phyloP scores from a whole-genome alignment of 1,140 invertebrate genomes.

The Caenorhabditis brenneri region DNA sequence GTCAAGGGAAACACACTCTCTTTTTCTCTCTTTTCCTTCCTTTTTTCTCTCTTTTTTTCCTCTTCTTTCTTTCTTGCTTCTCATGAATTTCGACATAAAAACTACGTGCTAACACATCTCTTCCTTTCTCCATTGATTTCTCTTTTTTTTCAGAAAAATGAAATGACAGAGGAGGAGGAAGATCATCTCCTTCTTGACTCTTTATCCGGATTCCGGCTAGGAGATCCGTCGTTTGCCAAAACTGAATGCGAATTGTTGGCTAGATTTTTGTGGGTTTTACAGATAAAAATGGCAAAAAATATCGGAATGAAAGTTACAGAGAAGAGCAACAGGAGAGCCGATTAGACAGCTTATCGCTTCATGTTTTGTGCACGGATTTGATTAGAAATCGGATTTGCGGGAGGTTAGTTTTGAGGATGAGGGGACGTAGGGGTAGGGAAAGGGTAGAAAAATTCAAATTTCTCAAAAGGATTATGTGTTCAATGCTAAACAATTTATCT shows the following conservation, averaged over 20 bases:
- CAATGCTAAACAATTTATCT: no score
- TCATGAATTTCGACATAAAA: background rate
- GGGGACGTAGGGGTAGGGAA: no score
- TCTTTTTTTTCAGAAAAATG: background rate
- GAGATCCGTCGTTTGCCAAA: background rate
- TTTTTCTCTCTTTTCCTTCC: background rate
- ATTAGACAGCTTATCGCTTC: constrained; percentile 7
- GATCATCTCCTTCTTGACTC: background rate
- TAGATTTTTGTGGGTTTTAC: background rate
- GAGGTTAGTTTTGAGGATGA: no score
- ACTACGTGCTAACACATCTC: background rate
- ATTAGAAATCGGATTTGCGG: constrained; percentile 16
- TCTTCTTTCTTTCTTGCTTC: background rate
- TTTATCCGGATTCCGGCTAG: background rate
- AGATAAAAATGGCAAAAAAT: background rate
- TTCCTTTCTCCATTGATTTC: background rate
- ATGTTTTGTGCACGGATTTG: background rate
- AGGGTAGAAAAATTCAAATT: no score
- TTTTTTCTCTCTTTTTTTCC: no score
- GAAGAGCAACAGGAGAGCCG: constrained; percentile 4
- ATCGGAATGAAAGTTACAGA: background rate
- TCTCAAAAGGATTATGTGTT: no score
- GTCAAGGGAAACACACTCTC: constrained; percentile 1
- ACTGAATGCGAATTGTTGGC: background rate
- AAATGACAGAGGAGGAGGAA: background rate